Evolutionary conservation across 2,113 vertebrate genomes (phyloP).

Genomic region (Ploceus nigricollis): DNA sequence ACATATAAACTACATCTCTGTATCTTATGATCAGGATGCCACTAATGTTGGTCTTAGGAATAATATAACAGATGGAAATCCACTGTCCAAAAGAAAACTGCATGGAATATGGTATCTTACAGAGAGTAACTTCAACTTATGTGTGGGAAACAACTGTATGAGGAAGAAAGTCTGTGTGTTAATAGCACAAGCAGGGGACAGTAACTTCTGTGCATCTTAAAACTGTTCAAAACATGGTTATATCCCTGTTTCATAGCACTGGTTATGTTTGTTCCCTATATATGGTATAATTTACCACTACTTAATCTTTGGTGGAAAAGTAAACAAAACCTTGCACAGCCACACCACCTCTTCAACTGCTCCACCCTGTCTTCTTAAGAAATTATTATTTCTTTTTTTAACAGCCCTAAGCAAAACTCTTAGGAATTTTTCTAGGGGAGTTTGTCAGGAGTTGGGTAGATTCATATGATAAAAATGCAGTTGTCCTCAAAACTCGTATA

Average conservation of each 20-base stretch:
- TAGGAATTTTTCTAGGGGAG: conserved; percentile 8
- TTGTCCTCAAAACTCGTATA: conserved; percentile 37
- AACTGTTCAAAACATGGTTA: neutral
- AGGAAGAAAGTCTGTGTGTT: neutral
- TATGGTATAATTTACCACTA: neutral
- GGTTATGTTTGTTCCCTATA: conserved; percentile 11
- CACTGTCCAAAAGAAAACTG: neutral
- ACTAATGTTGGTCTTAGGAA: neutral
- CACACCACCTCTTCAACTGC: conserved; percentile 29
- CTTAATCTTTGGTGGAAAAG: conserved; percentile 34
- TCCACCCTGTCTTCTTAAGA: neutral
- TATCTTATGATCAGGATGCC: neutral
- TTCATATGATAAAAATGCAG: conserved; percentile 53
- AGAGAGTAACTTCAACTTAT: neutral
- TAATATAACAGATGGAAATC: neutral
- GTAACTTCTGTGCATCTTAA: neutral
- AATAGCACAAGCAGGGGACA: neutral
- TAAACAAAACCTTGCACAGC: conserved; percentile 34
- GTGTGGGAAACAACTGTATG: neutral
- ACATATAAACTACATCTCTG: neutral
- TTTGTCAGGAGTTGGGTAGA: neutral
- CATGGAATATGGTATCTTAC: neutral
- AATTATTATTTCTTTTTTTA: conserved; percentile 8
- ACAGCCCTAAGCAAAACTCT: neutral
- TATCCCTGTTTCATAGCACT: conserved; percentile 23